Percentiles rank a stretch among this genome's conserved stretches.
Conservation (phyloP, 2,888 invertebrate genomes). For the Eledona agricola region DNA sequence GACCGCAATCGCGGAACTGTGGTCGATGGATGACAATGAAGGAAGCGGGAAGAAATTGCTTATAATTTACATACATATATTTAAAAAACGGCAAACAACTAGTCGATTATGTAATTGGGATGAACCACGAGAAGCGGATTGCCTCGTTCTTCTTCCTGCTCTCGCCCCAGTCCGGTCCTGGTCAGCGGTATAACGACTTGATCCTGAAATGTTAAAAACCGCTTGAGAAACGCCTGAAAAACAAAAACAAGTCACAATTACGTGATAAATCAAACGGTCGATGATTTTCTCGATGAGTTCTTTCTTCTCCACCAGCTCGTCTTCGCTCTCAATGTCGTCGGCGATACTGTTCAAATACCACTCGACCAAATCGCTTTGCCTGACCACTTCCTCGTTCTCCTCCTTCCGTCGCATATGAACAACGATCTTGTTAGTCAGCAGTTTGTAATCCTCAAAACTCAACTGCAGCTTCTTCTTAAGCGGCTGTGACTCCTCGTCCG, state of each 20-base stretch:
- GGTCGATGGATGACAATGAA: no score
- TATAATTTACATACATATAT: neutral
- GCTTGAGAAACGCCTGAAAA: slow-evolving; percentile 40
- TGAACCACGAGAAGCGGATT: slow-evolving; percentile 93
- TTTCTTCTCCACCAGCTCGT: slow-evolving; percentile 88
- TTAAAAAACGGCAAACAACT: slow-evolving; percentile 35
- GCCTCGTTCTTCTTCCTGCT: slow-evolving; percentile 65
- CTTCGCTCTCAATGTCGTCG: slow-evolving; percentile 88
- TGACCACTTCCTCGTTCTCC: slow-evolving; percentile 72
- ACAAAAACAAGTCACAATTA: slow-evolving; percentile 60
- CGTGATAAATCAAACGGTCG: slow-evolving; percentile 86
- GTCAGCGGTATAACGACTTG: slow-evolving; percentile 82
- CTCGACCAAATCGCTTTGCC: slow-evolving; percentile 83
- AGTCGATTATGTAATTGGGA: slow-evolving; percentile 91
- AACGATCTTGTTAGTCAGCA: slow-evolving; percentile 89
- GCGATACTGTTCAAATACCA: slow-evolving; percentile 94
- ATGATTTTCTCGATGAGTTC: slow-evolving; percentile 92
- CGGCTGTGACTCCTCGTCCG: slow-evolving; percentile 59
- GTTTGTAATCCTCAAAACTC: slow-evolving; percentile 93
- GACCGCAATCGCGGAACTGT: no score
- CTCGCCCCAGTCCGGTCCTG: slow-evolving; percentile 64
- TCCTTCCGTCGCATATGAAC: slow-evolving; percentile 90
- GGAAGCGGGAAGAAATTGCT: neutral
- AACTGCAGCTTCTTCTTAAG: slow-evolving; percentile 79
- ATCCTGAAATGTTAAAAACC: slow-evolving; percentile 67